These are phyloP conservation scores for Scyliorhinus canicula DNA, from an alignment of 2,797 vertebrate genomes.

Conservation along the genomic window DNA sequence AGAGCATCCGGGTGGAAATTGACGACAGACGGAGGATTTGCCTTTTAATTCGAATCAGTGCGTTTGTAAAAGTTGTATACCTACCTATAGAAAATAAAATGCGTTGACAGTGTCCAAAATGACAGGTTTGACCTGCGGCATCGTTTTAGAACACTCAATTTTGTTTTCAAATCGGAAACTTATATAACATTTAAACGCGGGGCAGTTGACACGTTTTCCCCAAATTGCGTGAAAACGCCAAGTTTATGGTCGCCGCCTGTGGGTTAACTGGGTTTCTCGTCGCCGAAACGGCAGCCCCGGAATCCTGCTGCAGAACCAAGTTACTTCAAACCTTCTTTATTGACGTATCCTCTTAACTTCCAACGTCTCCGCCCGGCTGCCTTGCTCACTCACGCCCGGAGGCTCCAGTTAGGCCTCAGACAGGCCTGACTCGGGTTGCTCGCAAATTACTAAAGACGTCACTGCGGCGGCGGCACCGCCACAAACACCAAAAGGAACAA, in stretches of 20 bases:
- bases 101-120: background rate
- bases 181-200: background rate
- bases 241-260: background rate
- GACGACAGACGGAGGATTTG: background rate
- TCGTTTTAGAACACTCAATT: background rate
- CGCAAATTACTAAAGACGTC: constrained; percentile 69
- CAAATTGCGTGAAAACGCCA: background rate
- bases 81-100: background rate
- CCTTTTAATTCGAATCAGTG: background rate
- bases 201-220: background rate
- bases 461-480: constrained; percentile 51
- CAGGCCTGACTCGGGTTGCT: constrained; percentile 40
- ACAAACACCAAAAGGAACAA: constrained; percentile 42
- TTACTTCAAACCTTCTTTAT: constrained; percentile 43
- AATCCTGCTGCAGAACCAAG: constrained; percentile 36
- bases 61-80: background rate
- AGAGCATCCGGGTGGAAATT: background rate
- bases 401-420: constrained; percentile 36
- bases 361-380: constrained; percentile 48
- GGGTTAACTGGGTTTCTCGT: too few species aligned
- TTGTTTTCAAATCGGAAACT: background rate
- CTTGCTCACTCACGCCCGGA: constrained; percentile 32
- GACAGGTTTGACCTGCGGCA: background rate
- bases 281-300: background rate
- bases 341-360: constrained; percentile 43